A percentile compares a stretch with the other conserved stretches of the same genome.
phyloP scores from a whole-genome alignment of 2,888 invertebrate species.

The Pollenia amentaria region DNA sequence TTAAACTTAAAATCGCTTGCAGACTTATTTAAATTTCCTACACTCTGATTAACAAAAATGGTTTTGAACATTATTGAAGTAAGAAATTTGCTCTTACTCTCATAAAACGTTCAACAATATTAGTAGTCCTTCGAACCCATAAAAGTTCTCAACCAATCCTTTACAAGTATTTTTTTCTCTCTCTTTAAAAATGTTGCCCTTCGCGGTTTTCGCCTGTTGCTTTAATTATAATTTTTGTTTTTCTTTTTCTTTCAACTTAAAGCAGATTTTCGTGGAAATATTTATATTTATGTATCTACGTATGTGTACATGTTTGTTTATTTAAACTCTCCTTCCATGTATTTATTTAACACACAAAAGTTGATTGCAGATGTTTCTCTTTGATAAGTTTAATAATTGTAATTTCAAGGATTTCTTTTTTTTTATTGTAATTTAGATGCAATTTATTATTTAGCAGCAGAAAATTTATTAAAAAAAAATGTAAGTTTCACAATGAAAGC shows the following conservation, averaged over 20 bases:
- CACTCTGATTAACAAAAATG: too few relatives aligned
- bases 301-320: background rate
- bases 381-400: constrained; percentile 50
- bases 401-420: constrained; percentile 51
- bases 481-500: too few relatives aligned
- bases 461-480: background rate
- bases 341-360: constrained; percentile 46
- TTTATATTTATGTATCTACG: background rate
- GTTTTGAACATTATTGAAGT: too few relatives aligned
- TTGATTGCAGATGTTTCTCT: constrained; percentile 51
- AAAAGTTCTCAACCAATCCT: too few relatives aligned
- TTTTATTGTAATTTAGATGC: constrained; percentile 14
- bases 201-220: constrained; percentile 9
- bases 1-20: too few relatives aligned
- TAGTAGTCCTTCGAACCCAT: too few relatives aligned
- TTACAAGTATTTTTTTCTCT: too few relatives aligned
- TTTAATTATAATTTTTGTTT: background rate
- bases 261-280: constrained; percentile 4
- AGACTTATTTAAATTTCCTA: too few relatives aligned
- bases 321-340: background rate
- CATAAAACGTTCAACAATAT: too few relatives aligned
- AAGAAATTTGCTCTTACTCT: too few relatives aligned
- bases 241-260: background rate
- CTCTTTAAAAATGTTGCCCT: background rate
- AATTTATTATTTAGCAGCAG: background rate